A percentile compares a stretch with the other conserved stretches of the same genome.
Conservation (phyloP, 2,797 vertebrate species). For the Ptychadena robeensis region DNA sequence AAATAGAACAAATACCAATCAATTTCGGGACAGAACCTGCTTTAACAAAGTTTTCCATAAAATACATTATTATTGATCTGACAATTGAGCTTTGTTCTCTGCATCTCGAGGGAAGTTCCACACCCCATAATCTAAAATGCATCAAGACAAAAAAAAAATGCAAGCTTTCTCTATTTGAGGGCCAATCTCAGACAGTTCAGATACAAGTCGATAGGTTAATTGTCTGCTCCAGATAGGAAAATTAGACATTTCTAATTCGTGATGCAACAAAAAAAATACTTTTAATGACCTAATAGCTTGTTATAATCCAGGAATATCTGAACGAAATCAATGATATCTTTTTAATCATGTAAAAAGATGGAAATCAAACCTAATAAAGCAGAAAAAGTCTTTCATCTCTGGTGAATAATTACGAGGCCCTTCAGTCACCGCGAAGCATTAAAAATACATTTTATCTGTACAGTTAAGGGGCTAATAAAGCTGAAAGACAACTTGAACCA, state of each 20-base stretch:
- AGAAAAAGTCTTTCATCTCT: conserved; percentile 39
- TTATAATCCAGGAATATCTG: not conserved
- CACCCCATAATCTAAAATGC: not conserved
- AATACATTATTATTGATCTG: not conserved
- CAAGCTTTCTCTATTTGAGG: not conserved
- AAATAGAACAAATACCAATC: not conserved
- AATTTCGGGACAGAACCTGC: not conserved
- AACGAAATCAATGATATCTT: not conserved
- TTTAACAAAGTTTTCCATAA: not conserved
- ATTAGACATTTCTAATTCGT: not conserved
- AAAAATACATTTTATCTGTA: conserved; percentile 40
- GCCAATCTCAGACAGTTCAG: not conserved
- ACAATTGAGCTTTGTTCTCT: not conserved
- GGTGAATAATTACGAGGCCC: conserved; percentile 13
- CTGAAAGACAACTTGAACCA: not conserved
- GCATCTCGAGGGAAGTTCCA: not conserved
- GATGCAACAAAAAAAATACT: not conserved
- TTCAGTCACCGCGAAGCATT: conserved; percentile 6
- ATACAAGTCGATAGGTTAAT: not conserved
- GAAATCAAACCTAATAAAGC: not conserved
- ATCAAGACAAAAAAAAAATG: not conserved
- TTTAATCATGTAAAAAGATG: conserved; percentile 6
- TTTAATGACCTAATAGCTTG: not conserved
- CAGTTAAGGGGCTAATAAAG: not conserved
- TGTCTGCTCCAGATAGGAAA: not conserved